Conservation (phyloP, 2,888 invertebrate genomes). For the Drosophila mayaguana region DNA sequence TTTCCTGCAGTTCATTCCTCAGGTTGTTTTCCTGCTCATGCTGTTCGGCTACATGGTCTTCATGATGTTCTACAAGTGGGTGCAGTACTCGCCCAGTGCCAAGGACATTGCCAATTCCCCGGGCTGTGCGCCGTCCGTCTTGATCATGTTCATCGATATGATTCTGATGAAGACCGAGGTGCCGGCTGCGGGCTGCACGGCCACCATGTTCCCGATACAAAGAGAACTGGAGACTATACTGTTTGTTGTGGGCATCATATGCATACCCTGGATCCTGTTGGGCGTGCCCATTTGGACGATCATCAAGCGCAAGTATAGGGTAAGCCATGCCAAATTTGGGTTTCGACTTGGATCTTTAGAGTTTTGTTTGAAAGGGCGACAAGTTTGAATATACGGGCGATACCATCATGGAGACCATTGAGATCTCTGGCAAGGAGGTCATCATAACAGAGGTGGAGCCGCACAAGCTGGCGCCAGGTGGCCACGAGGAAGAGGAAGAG, state of each 20-base stretch:
- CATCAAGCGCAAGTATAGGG: constrained; percentile 79
- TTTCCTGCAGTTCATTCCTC: constrained; percentile 94
- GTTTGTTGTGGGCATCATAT: constrained; percentile 91
- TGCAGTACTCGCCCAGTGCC: constrained; percentile 87
- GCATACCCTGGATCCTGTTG: constrained; percentile 96
- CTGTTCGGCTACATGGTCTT: constrained; percentile 96
- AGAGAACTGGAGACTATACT: constrained; percentile 90
- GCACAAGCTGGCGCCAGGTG: constrained; percentile 78
- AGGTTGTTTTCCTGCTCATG: constrained; percentile 92
- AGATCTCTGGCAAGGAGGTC: constrained; percentile 71
- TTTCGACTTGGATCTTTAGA: no score
- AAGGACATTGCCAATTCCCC: constrained; percentile 82
- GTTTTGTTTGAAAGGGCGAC: constrained; percentile 16
- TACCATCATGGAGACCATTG: constrained; percentile 70
- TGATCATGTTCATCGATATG: constrained; percentile 92
- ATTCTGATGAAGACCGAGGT: constrained; percentile 88
- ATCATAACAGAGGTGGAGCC: constrained; percentile 68
- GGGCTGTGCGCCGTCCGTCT: constrained; percentile 89
- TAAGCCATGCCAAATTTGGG: constrained; percentile 10
- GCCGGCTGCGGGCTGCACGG: constrained; percentile 85
- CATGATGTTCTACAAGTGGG: constrained; percentile 97
- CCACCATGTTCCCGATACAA: constrained; percentile 90
- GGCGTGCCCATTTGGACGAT: constrained; percentile 94
- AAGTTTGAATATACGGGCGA: constrained; percentile 39
- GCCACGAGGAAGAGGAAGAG: constrained; percentile 85